Evolutionary conservation across 2,797 vertebrate genomes (phyloP), one percentile per base, ranked within the genome.

Genomic region (Acanthiza pusilla): DNA sequence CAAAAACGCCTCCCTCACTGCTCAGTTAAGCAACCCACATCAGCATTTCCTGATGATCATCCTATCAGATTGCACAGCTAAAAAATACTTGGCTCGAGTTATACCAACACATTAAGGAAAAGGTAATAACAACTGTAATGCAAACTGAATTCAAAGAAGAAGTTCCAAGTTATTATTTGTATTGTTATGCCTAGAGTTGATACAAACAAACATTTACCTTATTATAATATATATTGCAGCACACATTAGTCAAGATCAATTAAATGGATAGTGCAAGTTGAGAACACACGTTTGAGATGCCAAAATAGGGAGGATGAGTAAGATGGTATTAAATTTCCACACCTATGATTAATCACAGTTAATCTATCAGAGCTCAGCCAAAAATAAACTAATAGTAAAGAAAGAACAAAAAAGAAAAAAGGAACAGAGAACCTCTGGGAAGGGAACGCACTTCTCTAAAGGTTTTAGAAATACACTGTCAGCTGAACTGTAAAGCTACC

Each of bases 161-260:
- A 88, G 84, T 89, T 93, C 48, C 80, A 96, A 94, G 89, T 93
- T 94, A 91, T 95, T 91, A 93, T 96, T 96, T 95, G 85, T 92
- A 94, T 82, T 92, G 88, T 91, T 95, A 87, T 90, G 92, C 89
- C 80, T 72, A 51, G 47, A 91, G 85, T 94, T 91, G 91, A 94
- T 88, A 95, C 85, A 92, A 96, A 94, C 89, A 96, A 97, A 96
- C 94, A 96, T 88, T 80, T 91, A 82, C 78, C 91, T 95, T 91
- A 96, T 95, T 95, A 74, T 92, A 96, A 96, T 95, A 94, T 86
- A 93, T 96, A 97, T 95, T 97, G 83, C 93, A 95, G 94, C 47
- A 89, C 55, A 79, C 83, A 62, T 92, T 91, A 96, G 92, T 94
- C 92, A 95, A 96, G 91, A 95, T 94, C 91, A 93, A 91, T 95